Base-by-base conservation (phyloP, 2,113 vertebrate genomes). In the Rafetus swinhoei region DNA sequence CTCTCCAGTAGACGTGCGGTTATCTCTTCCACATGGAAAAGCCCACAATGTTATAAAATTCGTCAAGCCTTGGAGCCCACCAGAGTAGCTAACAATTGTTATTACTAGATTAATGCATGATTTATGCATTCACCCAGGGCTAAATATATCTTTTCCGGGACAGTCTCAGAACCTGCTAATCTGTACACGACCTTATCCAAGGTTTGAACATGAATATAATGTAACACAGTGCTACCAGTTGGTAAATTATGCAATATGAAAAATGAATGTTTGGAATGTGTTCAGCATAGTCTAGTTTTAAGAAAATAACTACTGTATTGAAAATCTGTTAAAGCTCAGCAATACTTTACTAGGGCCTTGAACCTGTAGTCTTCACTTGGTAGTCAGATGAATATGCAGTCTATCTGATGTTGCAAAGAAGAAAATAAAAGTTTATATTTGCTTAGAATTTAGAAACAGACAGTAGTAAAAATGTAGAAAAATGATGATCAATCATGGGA, bases 131-230 rank as follows among this genome's bases (percentile, higher is more conserved):
- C 83, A 14, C 84, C 45, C 0, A 5, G 87, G 90, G 80, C 62
- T 93, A 87, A 89, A 87, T 89, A 16, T 91, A 89, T 94, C 91
- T 79, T 84, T 90, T 4, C 72, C 87, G 85, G 84, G 82, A 96
- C 89, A 74, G 50, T 79, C 5, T 76, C 79, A 89, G 59, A 93
- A 88, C 74, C 83, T 91, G 81, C 85, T 93, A 86, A 95, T 95
- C 90, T 94, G 79, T 89, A 86, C 95, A 91, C 91, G 86, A 92
- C 86, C 82, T 95, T 93, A 80, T 14, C 95, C 81, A 87, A 93
- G 82, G 94, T 84, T 91, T 85, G 94, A 93, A 96, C 92, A 60
- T 93, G 81, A 92, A 96, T 95, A 95, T 86, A 97, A 90, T 94
- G 35, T 90, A 94, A 96, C 86, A 95, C 91, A 94, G 74, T 91